Evolutionary conservation across 2,888 invertebrate genomes (phyloP).

Genomic region (Peribatodes rhomboidaria): DNA sequence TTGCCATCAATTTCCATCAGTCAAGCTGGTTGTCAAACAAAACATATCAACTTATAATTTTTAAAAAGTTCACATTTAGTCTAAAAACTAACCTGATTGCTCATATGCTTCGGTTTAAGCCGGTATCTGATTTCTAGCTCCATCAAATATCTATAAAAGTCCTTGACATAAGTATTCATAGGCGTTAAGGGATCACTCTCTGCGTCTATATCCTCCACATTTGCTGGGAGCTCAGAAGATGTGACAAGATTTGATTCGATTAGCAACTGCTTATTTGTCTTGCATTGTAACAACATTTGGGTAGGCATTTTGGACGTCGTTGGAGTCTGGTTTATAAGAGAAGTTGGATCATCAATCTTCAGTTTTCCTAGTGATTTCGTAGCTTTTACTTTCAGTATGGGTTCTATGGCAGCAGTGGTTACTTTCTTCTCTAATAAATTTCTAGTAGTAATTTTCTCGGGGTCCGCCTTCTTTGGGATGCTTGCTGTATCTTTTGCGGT

Average conservation of each 20-base stretch:
- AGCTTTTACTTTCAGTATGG: constrained; percentile 69
- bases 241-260: constrained; percentile 35
- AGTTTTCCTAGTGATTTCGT: constrained; percentile 73
- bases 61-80: too few relatives aligned
- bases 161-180: constrained; percentile 94
- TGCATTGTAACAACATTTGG: constrained; percentile 12
- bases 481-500: constrained; percentile 62
- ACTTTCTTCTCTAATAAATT: constrained; percentile 67
- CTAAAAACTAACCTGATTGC: constrained; percentile 83
- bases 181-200: constrained; percentile 92
- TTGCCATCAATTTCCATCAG: too few relatives aligned
- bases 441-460: constrained; percentile 64
- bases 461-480: constrained; percentile 58
- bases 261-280: too few relatives aligned
- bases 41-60: too few relatives aligned
- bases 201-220: constrained; percentile 91
- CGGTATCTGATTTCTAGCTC: constrained; percentile 90
- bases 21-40: too few relatives aligned
- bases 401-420: constrained; percentile 52
- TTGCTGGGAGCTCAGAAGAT: constrained; percentile 64
- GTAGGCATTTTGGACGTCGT: too few relatives aligned
- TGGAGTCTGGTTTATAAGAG: constrained; percentile 31
- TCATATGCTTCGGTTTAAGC: constrained; percentile 89
- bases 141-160: constrained; percentile 95
- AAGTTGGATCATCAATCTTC: constrained; percentile 52